Base-by-base conservation (phyloP, 2,113 vertebrate genomes). In the Morphnarchus princeps region DNA sequence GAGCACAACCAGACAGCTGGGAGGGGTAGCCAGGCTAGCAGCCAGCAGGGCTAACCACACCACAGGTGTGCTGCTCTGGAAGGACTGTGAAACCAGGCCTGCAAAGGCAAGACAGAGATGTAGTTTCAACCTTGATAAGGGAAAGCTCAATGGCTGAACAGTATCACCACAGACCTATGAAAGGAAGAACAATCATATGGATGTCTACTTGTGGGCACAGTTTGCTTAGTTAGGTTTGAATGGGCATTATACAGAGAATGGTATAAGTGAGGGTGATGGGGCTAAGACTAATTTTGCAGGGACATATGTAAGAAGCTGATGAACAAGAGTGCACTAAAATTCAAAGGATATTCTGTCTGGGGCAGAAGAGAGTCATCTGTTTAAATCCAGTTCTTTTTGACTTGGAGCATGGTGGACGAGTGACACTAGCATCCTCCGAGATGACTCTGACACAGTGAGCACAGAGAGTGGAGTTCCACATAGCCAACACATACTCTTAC, bases 151-250 rank as follows among this genome's bases (percentile, higher is more conserved):
- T 15, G 49, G 19, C 19, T 84, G 31, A 81, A 10, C 28, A 43
- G 16, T 16, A 45, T 34, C 4, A 3, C 11, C 43, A 15, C 0
- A 2, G 34, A 43, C 16, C 54, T 58, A 34, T 3, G n/a, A 66
- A 78, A 78, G 11, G 32, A 87, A 82, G 76, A 78, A 34, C 1
- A 5, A 25, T 34, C 3, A 0, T 3, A 49, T 0, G 3, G 0
- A 4, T 21, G 10, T n/a, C 38, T 67, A 31, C 29, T 32, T 14
- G 13, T 1, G 8, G 69, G n/a, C 2, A 1, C 2, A 2, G 26
- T 11, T 90, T 81, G 10, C 61, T 91, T 47, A 63, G 43, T 24
- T 73, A 66, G 45, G 38, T 59, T 49, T 67, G 13, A 83, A 66
- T 1, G 2, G 32, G 22, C 26, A 32, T 25, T 80, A 38, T 3